These are phyloP conservation scores for Zophobas morio DNA, from an alignment of 1,140 invertebrate species.

Conservation along the genomic window DNA sequence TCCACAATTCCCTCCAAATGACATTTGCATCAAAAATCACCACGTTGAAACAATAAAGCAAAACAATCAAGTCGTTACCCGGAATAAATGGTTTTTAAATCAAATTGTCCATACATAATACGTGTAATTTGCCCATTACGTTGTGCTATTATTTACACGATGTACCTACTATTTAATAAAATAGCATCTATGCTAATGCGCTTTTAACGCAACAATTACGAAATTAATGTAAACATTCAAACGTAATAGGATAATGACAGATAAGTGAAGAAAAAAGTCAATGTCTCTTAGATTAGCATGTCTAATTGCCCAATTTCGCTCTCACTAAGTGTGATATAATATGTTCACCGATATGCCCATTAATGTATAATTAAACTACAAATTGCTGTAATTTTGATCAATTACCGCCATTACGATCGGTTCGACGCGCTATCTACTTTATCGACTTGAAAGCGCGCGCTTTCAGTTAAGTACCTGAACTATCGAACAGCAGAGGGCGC, in stretches of 20 bases:
- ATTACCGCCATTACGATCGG: constrained; percentile 56
- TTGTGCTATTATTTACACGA: constrained; percentile 12
- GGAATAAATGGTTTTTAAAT: background rate
- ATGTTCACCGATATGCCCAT: constrained; percentile 58
- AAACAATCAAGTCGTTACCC: background rate
- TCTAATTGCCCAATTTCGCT: constrained; percentile 56
- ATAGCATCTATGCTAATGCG: constrained; percentile 35
- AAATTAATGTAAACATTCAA: constrained; percentile 45
- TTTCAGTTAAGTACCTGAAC: background rate
- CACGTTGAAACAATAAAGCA: background rate
- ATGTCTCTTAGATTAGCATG: constrained; percentile 61
- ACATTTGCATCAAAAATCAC: constrained; percentile 5
- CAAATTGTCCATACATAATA: background rate
- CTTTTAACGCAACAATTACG: constrained; percentile 48
- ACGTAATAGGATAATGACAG: constrained; percentile 62
- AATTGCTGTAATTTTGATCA: constrained; percentile 64
- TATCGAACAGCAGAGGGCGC: background rate
- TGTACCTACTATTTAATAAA: constrained; percentile 26
- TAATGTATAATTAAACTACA: constrained; percentile 63
- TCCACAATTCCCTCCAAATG: constrained; percentile 8
- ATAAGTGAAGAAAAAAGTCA: constrained; percentile 61
- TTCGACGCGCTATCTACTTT: constrained; percentile 16
- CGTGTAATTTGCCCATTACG: constrained; percentile 5
- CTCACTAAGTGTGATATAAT: constrained; percentile 62
- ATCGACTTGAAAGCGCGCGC: background rate